Percentiles rank a stretch among this genome's conserved stretches.
Conservation (phyloP, 2,797 vertebrate species). For the Nannoperca australis region DNA sequence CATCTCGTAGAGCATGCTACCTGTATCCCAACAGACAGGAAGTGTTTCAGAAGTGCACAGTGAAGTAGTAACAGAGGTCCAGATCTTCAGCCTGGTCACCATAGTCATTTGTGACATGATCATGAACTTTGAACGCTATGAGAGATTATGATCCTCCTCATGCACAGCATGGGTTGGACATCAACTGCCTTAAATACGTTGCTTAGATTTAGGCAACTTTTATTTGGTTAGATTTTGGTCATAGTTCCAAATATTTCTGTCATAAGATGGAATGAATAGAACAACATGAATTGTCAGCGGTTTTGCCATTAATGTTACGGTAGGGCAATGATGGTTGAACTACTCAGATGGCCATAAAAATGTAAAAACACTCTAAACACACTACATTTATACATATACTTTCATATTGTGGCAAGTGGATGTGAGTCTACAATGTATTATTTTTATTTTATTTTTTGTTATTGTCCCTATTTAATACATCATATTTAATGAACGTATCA, state of each 20-base stretch:
- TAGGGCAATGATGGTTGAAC: not conserved
- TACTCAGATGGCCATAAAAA: not conserved
- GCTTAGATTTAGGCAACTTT: not conserved
- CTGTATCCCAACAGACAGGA: slow-evolving; percentile 43
- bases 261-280: not conserved
- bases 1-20: slow-evolving; percentile 50
- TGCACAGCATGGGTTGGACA: not conserved
- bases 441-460: not conserved
- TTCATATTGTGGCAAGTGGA: no score
- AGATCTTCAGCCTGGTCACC: slow-evolving; percentile 13
- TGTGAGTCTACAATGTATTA: not conserved
- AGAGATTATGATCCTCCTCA: not conserved
- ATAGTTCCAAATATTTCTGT: not conserved
- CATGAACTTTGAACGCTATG: slow-evolving; percentile 1
- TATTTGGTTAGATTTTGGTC: not conserved
- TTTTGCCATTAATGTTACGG: not conserved
- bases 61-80: slow-evolving; percentile 8
- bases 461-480: not conserved
- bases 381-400: no score
- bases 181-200: not conserved
- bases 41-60: slow-evolving; percentile 15
- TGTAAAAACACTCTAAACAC: not conserved
- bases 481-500: not conserved
- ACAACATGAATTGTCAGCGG: not conserved
- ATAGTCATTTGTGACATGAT: slow-evolving; percentile 4